Conservation (phyloP, 2,888 invertebrate species). For the Sinopyrophorus schimmeli region DNA sequence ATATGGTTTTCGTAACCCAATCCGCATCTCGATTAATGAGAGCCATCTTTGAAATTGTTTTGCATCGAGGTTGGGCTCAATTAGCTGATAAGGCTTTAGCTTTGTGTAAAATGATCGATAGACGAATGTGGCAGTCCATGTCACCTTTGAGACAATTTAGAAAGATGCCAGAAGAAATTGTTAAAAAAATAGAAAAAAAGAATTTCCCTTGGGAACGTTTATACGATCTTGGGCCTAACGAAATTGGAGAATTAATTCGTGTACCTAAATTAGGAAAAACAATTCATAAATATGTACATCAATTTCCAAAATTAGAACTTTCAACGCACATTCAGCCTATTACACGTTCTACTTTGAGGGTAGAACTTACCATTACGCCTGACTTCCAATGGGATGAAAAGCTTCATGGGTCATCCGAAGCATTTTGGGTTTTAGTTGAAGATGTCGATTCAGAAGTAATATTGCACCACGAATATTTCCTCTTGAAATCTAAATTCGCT, state of each 20-base stretch:
- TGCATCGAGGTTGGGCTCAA: constrained; percentile 93
- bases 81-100: constrained; percentile 94
- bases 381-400: constrained; percentile 99
- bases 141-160: constrained; percentile 95
- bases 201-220: constrained; percentile 92
- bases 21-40: constrained; percentile 93
- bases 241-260: constrained; percentile 92
- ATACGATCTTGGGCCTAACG: constrained; percentile 95
- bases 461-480: constrained; percentile 90
- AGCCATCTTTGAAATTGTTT: constrained; percentile 96
- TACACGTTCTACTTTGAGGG: constrained; percentile 87
- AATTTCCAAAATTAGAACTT: constrained; percentile 94
- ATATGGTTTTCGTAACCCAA: constrained; percentile 99
- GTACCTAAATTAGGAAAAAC: constrained; percentile 93
- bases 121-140: constrained; percentile 99
- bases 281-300: constrained; percentile 94
- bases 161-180: constrained; percentile 95
- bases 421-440: constrained; percentile 86
- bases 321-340: constrained; percentile 98
- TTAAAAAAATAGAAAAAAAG: constrained; percentile 98
- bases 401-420: constrained; percentile 78
- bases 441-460: constrained; percentile 88
- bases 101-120: constrained; percentile 98
- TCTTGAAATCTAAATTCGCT: constrained; percentile 92
- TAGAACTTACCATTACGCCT: constrained; percentile 96